phyloP scores from a whole-genome alignment of 1,140 invertebrate species.

The Bicyclus anynana region DNA sequence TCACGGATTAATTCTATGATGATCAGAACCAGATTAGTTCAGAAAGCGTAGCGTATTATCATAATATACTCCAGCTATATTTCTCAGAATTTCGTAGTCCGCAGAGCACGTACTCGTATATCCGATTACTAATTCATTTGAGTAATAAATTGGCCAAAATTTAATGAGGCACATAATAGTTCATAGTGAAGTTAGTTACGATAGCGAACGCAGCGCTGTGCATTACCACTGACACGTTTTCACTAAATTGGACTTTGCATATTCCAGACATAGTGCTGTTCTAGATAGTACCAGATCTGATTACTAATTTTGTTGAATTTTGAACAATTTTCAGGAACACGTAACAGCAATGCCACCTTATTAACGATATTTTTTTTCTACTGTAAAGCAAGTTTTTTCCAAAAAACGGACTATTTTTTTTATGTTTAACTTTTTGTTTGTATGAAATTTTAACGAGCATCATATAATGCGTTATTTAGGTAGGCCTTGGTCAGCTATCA shows the following conservation, averaged over 20 bases:
- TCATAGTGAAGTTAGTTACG: neutral
- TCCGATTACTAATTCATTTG: neutral
- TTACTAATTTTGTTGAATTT: neutral
- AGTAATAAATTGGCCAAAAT: neutral
- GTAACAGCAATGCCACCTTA: too few species aligned
- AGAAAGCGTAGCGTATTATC: neutral
- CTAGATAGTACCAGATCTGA: neutral
- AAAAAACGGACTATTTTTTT: too few species aligned
- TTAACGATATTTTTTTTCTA: neutral
- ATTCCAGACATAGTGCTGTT: neutral
- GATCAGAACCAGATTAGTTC: neutral
- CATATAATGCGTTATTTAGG: too few species aligned
- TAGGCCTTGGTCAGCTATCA: too few species aligned
- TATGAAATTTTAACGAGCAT: too few species aligned
- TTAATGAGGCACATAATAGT: slow-evolving; percentile 3
- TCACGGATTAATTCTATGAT: too few species aligned
- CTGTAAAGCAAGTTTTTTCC: too few species aligned
- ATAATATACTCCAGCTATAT: neutral
- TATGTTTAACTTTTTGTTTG: too few species aligned
- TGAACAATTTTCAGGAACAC: neutral
- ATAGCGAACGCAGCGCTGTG: neutral
- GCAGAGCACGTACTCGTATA: neutral
- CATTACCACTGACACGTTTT: neutral
- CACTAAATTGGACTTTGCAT: neutral
- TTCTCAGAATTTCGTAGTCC: neutral